phyloP scores from a whole-genome alignment of 2,797 vertebrate species.

The Oryzias sinensis region DNA sequence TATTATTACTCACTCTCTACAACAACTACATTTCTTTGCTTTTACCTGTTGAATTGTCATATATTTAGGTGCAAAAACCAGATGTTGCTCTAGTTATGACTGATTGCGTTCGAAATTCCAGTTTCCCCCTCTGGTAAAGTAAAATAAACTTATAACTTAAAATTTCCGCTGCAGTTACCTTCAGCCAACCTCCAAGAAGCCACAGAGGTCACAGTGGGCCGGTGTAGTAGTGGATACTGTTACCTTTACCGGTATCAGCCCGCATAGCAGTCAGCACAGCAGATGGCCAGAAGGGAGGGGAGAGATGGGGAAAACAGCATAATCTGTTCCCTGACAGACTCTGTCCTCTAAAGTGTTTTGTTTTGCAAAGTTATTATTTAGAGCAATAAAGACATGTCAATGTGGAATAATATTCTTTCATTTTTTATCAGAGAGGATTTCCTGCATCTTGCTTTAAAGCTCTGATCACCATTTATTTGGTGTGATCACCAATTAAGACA shows the following conservation, averaged over 20 bases:
- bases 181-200: constrained; percentile 43
- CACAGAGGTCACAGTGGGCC: constrained; percentile 53
- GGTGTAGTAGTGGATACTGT: constrained; percentile 59
- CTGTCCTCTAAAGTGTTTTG: constrained; percentile 28
- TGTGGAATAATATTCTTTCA: constrained; percentile 18
- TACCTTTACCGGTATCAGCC: constrained; percentile 62
- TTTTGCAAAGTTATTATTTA: constrained; percentile 26
- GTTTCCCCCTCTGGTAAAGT: not conserved
- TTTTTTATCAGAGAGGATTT: constrained; percentile 6
- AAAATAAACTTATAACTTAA: not conserved
- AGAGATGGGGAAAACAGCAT: constrained; percentile 42
- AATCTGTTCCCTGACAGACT: constrained; percentile 47
- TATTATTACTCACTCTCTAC: constrained; percentile 28
- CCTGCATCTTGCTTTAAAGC: no score
- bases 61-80: not conserved
- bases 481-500: no score
- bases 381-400: constrained; percentile 26
- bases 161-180: constrained; percentile 28
- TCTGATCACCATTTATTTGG: no score
- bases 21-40: constrained; percentile 40
- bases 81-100: not conserved
- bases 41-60: constrained; percentile 24
- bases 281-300: constrained; percentile 56
- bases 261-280: constrained; percentile 66
- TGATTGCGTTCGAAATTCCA: no score